phyloP scores from a whole-genome alignment of 2,888 invertebrate genomes.

The Frankliniella fusca region DNA sequence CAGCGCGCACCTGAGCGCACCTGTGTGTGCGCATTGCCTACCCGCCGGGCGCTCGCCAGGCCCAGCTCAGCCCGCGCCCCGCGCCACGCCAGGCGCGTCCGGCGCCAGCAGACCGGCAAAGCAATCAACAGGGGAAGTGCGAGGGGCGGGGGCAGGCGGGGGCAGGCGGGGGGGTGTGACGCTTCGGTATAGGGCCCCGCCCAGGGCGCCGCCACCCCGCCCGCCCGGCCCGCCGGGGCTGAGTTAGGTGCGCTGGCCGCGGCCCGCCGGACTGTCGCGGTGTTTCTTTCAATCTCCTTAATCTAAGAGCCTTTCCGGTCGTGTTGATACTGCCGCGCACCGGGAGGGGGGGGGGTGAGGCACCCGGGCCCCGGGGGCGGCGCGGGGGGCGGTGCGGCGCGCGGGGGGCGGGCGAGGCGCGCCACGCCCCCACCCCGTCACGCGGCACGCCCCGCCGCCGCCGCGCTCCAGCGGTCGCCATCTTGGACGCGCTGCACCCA shows the following conservation, averaged over 20 bases:
- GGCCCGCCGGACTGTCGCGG: background rate
- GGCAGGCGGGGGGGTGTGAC: background rate
- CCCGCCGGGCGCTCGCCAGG: no score
- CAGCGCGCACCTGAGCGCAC: no score
- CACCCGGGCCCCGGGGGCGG: no score
- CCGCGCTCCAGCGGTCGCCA: background rate
- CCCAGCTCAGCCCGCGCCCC: no score
- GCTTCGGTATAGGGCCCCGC: background rate
- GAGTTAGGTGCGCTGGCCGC: background rate
- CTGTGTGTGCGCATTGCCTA: no score
- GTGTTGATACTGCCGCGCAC: slow-evolving; percentile 5
- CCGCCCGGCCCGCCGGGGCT: background rate
- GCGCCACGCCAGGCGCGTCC: no score
- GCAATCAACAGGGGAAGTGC: no score
- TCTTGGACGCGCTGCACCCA: slow-evolving; percentile 25
- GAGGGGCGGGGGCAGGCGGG: no score
- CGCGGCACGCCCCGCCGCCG: background rate
- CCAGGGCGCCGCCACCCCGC: background rate
- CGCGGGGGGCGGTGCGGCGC: no score
- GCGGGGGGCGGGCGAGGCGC: background rate
- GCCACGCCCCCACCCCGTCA: background rate
- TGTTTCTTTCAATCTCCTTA: slow-evolving; percentile 26
- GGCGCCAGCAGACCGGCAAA: no score
- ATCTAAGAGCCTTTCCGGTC: slow-evolving; percentile 19
- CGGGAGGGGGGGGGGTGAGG: background rate